Percentiles rank a stretch among this genome's conserved stretches.
Evolutionary conservation across 2,113 vertebrate genomes (phyloP).

Genomic region (Gasterosteus nipponicus): DNA sequence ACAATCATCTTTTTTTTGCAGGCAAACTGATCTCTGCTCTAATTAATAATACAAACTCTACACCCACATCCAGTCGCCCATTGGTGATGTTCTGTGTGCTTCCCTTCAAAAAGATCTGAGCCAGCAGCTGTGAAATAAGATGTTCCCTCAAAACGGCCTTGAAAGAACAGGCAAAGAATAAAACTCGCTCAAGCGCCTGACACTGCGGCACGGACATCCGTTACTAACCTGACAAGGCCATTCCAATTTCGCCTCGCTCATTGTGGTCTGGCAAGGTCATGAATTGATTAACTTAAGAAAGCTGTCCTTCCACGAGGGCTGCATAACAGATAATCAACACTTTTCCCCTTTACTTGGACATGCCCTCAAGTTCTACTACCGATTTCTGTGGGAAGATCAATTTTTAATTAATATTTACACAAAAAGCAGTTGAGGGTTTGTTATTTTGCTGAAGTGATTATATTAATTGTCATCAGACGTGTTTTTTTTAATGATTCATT

Average conservation of each 20-base stretch:
- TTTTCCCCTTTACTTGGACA: slow-evolving; percentile 7
- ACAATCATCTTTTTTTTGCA: slow-evolving; percentile 7
- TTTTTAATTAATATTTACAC: not conserved
- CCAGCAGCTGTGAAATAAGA: slow-evolving; percentile 21
- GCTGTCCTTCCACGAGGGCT: not conserved
- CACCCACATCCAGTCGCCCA: slow-evolving; percentile 22
- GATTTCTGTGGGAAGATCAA: not conserved
- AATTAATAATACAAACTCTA: slow-evolving; percentile 40
- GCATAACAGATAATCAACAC: slow-evolving; percentile 22
- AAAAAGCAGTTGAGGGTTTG: not conserved
- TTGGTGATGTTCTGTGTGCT: slow-evolving; percentile 11
- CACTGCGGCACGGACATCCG: slow-evolving; percentile 15
- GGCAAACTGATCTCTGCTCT: not conserved
- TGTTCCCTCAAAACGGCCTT: slow-evolving; percentile 19
- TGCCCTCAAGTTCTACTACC: not conserved
- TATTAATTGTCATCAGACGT: not conserved
- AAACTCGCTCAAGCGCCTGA: slow-evolving; percentile 28
- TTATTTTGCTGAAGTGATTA: not conserved
- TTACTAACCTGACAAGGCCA: slow-evolving; percentile 9
- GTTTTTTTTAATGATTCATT: not conserved
- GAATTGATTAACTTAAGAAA: slow-evolving; percentile 31
- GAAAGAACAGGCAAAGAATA: slow-evolving; percentile 23
- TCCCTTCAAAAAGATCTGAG: slow-evolving; percentile 24
- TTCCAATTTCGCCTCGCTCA: slow-evolving; percentile 7
- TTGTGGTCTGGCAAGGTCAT: slow-evolving; percentile 14